Evolutionary conservation across 2,113 vertebrate genomes (phyloP).

Genomic region (Corvus cornix): DNA sequence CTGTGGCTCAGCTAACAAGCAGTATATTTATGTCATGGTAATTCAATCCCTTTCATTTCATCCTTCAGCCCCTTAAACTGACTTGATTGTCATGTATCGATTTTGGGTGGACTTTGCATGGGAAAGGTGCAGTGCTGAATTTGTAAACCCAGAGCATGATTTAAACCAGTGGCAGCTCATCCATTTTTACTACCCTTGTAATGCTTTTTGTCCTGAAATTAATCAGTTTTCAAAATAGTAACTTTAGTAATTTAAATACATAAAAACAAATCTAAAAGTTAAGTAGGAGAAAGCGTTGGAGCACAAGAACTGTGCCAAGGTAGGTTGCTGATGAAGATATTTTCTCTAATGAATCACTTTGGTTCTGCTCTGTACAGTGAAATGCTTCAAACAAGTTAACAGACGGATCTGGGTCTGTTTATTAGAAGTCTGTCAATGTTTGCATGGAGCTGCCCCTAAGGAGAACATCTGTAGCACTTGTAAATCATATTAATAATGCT

Average conservation of each 20-base stretch:
- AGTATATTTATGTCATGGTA: constrained; percentile 25
- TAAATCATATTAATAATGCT: neutral
- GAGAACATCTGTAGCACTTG: constrained; percentile 4
- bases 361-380: neutral
- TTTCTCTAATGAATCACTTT: neutral
- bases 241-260: neutral
- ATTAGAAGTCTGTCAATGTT: neutral
- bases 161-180: neutral
- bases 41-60: constrained; percentile 11
- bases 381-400: neutral
- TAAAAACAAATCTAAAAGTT: neutral
- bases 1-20: constrained; percentile 7
- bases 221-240: neutral
- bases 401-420: neutral
- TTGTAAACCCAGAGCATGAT: neutral
- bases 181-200: neutral
- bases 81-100: neutral
- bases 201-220: neutral
- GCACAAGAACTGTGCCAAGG: neutral
- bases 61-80: neutral
- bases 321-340: neutral
- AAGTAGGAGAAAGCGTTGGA: neutral
- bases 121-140: neutral
- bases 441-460: neutral
- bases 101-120: neutral